phyloP scores from a whole-genome alignment of 2,113 vertebrate species.

The Myodes glareolus region DNA sequence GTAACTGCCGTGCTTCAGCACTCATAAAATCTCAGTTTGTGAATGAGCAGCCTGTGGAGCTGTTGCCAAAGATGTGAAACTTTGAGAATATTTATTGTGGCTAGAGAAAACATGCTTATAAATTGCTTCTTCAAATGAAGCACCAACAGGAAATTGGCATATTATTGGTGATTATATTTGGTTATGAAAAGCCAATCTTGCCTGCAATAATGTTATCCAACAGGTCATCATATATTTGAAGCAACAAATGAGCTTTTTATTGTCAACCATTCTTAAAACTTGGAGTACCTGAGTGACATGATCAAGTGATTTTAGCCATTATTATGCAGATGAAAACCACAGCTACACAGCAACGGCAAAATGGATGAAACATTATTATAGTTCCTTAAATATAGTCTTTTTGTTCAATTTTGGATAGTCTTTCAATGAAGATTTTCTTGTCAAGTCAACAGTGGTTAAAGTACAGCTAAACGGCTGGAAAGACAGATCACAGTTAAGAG shows the following conservation, averaged over 20 bases:
- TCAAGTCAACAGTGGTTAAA: conserved; percentile 71
- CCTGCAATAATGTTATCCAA: conserved; percentile 65
- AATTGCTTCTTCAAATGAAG: conserved; percentile 71
- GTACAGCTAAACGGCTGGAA: neutral
- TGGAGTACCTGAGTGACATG: conserved; percentile 70
- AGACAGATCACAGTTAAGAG: neutral
- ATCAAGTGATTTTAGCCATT: conserved; percentile 76
- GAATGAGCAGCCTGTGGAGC: conserved; percentile 50
- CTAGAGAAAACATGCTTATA: conserved; percentile 77
- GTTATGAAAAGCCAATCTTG: conserved; percentile 67
- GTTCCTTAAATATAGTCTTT: conserved; percentile 78
- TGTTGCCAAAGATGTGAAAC: conserved; percentile 50
- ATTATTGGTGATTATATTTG: conserved; percentile 61
- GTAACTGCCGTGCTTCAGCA: neutral
- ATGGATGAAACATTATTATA: conserved; percentile 59
- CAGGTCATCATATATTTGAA: conserved; percentile 74
- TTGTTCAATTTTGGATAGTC: conserved; percentile 70
- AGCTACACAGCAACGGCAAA: conserved; percentile 48
- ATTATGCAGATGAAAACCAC: conserved; percentile 71
- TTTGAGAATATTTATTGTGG: conserved; percentile 56
- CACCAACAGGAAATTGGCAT: conserved; percentile 66
- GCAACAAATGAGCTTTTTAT: conserved; percentile 68
- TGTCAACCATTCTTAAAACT: conserved; percentile 75
- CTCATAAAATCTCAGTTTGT: conserved; percentile 51
- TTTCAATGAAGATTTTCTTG: conserved; percentile 76